These are phyloP conservation scores for Drosophila tani DNA, from an alignment of 1,140 invertebrate species.

Conservation along the genomic window DNA sequence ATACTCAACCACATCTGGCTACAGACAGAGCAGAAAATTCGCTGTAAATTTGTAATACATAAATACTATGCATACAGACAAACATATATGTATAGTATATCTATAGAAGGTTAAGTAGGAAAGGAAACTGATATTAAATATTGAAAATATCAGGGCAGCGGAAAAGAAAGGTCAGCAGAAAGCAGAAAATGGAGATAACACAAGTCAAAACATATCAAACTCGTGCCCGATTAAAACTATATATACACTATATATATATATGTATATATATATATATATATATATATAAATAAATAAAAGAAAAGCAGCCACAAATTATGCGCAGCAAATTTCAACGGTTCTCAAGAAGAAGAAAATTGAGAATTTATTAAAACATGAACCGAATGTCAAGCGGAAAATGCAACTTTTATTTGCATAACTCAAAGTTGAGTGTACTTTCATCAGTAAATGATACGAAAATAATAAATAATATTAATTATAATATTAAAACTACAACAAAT, in stretches of 20 bases:
- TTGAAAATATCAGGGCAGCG: conserved; percentile 68
- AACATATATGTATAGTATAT: conserved; percentile 36
- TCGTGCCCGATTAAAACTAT: conserved; percentile 80
- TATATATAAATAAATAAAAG: neutral
- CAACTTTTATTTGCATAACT: conserved; percentile 66
- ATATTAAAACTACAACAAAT: conserved; percentile 60
- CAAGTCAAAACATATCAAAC: conserved; percentile 85
- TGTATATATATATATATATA: no score
- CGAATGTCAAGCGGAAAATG: conserved; percentile 34
- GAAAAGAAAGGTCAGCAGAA: conserved; percentile 7
- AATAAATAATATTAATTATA: conserved; percentile 48
- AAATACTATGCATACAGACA: conserved; percentile 40
- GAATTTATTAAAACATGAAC: conserved; percentile 41
- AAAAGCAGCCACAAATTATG: conserved; percentile 61
- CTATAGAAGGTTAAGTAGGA: conserved; percentile 70
- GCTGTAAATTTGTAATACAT: conserved; percentile 56
- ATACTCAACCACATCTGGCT: conserved; percentile 38
- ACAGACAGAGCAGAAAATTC: conserved; percentile 29
- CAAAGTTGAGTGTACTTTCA: conserved; percentile 60
- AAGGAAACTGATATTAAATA: conserved; percentile 75
- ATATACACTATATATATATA: conserved; percentile 55
- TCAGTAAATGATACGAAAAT: conserved; percentile 57
- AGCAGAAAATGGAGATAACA: conserved; percentile 50
- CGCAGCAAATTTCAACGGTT: conserved; percentile 62
- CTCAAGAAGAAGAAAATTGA: conserved; percentile 10